Evolutionary conservation across 2,113 vertebrate genomes (phyloP).

Genomic region (Chrysemys picta): DNA sequence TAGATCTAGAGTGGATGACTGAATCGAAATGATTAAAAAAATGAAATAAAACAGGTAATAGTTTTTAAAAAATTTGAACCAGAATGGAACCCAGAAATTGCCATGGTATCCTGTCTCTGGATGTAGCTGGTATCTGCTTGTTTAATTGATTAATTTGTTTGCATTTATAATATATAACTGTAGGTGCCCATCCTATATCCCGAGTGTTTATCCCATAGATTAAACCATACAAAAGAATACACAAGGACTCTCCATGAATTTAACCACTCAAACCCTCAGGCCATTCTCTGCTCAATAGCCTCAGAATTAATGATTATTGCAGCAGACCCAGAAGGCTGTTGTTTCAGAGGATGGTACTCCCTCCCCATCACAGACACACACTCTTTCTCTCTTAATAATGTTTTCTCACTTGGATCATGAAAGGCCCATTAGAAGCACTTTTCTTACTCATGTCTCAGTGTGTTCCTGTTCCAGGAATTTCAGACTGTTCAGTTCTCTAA

Average conservation of each 20-base stretch:
- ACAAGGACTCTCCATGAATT: not conserved
- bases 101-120: not conserved
- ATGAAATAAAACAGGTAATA: not conserved
- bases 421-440: not conserved
- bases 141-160: not conserved
- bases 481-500: not conserved
- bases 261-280: not conserved
- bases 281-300: not conserved
- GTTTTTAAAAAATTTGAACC: not conserved
- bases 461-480: not conserved
- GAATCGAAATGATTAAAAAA: not conserved
- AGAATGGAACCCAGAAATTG: not conserved
- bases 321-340: not conserved
- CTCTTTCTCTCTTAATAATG: not conserved
- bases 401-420: not conserved
- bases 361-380: not conserved
- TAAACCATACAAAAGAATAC: rapidly evolving
- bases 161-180: not conserved
- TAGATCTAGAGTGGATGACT: not conserved
- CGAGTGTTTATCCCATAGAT: not conserved
- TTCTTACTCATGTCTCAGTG: not conserved
- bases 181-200: not conserved
- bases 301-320: not conserved
- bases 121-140: not conserved
- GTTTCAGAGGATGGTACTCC: not conserved